These are phyloP conservation scores for Nemurella pictetii DNA, from an alignment of 2,888 invertebrate genomes.

Conservation along the genomic window DNA sequence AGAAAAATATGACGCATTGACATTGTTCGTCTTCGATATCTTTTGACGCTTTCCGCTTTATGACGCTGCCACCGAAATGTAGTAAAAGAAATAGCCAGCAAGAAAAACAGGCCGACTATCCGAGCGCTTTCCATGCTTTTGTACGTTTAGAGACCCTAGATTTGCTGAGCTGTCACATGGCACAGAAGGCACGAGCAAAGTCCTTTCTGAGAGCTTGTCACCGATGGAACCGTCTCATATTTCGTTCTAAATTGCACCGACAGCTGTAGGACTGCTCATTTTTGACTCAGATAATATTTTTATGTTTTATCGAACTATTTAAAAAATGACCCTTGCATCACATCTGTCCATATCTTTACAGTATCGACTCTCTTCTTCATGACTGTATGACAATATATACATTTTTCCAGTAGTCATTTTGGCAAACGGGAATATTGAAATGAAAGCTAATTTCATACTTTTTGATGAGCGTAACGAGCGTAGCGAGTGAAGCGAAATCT, in stretches of 20 bases:
- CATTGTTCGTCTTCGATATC: background rate
- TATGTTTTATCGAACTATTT: background rate
- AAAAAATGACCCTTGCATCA: background rate
- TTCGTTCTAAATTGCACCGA: background rate
- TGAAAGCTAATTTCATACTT: no score
- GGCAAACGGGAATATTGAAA: no score
- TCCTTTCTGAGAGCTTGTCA: background rate
- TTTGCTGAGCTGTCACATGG: constrained; percentile 5
- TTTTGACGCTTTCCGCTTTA: background rate
- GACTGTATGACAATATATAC: no score
- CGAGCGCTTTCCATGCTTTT: background rate
- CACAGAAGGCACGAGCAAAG: background rate
- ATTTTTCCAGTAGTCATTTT: no score
- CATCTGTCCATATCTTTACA: no score
- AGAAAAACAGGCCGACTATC: background rate
- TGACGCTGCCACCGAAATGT: background rate
- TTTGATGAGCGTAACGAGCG: background rate
- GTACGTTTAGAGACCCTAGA: background rate
- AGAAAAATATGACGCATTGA: background rate
- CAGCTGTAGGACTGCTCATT: background rate
- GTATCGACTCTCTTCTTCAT: no score
- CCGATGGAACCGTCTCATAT: background rate
- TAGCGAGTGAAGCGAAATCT: no score
- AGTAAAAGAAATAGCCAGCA: background rate
- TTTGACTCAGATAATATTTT: background rate